Evolutionary conservation across 2,113 vertebrate species (phyloP).

Genomic region (Podarcis raffonei): DNA sequence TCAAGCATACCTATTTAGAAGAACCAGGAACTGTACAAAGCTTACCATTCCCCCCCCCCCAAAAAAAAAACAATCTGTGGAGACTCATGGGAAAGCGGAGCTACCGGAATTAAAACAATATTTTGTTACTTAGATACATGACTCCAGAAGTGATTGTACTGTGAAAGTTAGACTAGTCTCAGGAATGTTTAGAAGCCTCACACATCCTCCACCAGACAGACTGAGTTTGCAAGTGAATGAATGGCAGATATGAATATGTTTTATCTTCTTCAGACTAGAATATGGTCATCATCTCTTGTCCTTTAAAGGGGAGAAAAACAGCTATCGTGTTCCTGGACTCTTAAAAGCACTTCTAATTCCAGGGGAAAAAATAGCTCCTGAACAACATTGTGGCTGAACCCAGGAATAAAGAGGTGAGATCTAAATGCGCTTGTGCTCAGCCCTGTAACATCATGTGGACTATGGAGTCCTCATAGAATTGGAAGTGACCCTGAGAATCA

Average conservation of each 20-base stretch:
- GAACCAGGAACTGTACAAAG: no score
- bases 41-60: no score
- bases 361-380: no score
- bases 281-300: neutral
- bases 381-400: no score
- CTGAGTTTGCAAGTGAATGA: neutral
- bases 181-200: neutral
- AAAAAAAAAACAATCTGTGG: no score
- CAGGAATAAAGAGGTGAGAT: no score
- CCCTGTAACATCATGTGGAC: no score
- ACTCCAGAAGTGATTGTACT: neutral
- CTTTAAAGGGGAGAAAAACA: neutral
- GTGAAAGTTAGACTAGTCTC: neutral
- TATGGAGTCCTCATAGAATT: no score
- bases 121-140: neutral
- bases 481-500: no score
- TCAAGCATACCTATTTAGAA: no score
- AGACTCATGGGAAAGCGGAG: neutral
- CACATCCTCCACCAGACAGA: neutral
- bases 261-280: neutral
- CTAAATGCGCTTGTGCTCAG: no score
- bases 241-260: neutral
- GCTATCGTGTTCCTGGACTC: neutral
- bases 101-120: neutral
- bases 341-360: no score